Conservation (phyloP, 1,140 invertebrate genomes). For the Drosophila hydei region DNA sequence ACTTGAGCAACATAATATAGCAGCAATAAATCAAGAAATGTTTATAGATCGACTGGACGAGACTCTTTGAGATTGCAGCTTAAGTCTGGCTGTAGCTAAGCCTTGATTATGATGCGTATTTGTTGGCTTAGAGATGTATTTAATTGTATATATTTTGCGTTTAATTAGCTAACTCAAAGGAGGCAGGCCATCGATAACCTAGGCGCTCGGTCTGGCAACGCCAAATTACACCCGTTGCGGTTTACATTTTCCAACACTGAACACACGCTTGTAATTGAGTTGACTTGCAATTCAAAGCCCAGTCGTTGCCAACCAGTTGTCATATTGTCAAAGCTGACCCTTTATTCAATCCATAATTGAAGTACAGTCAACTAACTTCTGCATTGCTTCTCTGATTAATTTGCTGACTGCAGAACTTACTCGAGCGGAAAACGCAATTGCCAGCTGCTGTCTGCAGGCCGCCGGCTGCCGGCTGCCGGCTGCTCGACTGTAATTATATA, state of each 20-base stretch:
- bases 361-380: background rate
- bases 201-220: background rate
- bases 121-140: background rate
- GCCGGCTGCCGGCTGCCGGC: background rate
- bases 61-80: conserved; percentile 6
- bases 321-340: background rate
- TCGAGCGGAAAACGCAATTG: background rate
- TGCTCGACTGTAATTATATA: conserved; percentile 3
- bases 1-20: background rate
- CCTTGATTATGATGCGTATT: conserved; percentile 26
- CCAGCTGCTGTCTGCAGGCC: background rate
- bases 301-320: background rate
- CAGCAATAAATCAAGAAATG: background rate
- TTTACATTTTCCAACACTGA: background rate
- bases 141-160: background rate
- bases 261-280: background rate
- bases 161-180: background rate
- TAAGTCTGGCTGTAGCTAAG: background rate
- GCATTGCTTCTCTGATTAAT: background rate
- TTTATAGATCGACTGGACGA: background rate
- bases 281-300: no score
- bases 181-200: no score
- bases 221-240: background rate
- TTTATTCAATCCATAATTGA: background rate
- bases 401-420: background rate